These are phyloP conservation scores for Pseudobourletiella spinata DNA, from an alignment of 1,140 invertebrate species.

Conservation along the genomic window DNA sequence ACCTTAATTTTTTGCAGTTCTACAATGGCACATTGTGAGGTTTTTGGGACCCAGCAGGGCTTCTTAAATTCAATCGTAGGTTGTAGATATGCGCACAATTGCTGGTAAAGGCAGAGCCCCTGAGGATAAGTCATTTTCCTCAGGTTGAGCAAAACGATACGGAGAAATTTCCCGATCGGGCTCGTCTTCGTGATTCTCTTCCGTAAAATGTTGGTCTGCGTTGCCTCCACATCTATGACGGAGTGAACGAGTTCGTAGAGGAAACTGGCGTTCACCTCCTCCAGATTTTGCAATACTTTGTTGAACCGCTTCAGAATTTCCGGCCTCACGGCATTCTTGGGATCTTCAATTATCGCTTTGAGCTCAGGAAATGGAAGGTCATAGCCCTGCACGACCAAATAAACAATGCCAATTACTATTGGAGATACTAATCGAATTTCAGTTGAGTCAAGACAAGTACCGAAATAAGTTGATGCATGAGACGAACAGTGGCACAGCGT, in stretches of 20 bases:
- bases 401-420: too few relatives aligned
- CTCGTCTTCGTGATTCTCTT: slow-evolving; percentile 28
- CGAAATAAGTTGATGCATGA: slow-evolving; percentile 21
- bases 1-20: neutral
- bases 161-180: slow-evolving; percentile 27
- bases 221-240: slow-evolving; percentile 20
- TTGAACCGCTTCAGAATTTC: slow-evolving; percentile 25
- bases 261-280: slow-evolving; percentile 25
- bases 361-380: slow-evolving; percentile 21
- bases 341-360: slow-evolving; percentile 18
- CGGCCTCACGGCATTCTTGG: slow-evolving; percentile 9
- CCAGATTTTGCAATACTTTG: slow-evolving; percentile 21
- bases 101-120: slow-evolving; percentile 16
- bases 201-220: slow-evolving; percentile 19
- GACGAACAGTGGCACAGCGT: slow-evolving; percentile 7
- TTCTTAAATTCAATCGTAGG: slow-evolving; percentile 10
- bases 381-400: neutral
- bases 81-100: slow-evolving; percentile 13
- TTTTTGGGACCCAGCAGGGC: neutral
- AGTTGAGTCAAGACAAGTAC: too few relatives aligned
- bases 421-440: too few relatives aligned
- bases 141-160: slow-evolving; percentile 20
- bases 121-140: slow-evolving; percentile 31
- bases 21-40: neutral
- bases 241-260: slow-evolving; percentile 32